Evolutionary conservation across 2,888 invertebrate genomes (phyloP).

Genomic region (Drosophila neotestacea): DNA sequence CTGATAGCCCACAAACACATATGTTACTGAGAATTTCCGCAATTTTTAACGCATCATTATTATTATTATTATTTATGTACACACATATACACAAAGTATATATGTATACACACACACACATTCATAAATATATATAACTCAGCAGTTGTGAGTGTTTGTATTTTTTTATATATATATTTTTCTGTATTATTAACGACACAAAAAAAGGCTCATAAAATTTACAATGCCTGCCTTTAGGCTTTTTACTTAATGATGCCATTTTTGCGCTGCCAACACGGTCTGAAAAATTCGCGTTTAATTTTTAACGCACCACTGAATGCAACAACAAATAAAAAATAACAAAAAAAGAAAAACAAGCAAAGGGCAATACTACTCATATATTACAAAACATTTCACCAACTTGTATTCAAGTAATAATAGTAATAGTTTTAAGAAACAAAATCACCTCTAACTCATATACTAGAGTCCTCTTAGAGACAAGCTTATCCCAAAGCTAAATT

Average conservation of each 20-base stretch:
- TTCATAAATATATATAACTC: not conserved
- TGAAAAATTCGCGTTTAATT: constrained; percentile 79
- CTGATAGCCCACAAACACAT: constrained; percentile 50
- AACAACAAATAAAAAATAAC: constrained; percentile 52
- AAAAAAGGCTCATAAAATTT: constrained; percentile 80
- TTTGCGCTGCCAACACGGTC: constrained; percentile 70
- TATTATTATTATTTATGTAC: constrained; percentile 64
- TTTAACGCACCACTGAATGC: constrained; percentile 79
- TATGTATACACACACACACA: constrained; percentile 16
- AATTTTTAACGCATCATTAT: constrained; percentile 61
- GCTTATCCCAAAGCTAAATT: not conserved
- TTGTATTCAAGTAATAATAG: not conserved
- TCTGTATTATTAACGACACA: constrained; percentile 80
- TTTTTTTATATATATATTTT: constrained; percentile 43
- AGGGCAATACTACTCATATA: constrained; percentile 40
- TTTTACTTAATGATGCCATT: constrained; percentile 81
- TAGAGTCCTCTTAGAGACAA: not conserved
- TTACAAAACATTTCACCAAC: constrained; percentile 10
- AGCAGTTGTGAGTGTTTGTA: constrained; percentile 21
- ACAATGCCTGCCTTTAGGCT: constrained; percentile 71
- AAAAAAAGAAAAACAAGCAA: constrained; percentile 22
- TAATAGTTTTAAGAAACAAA: not conserved
- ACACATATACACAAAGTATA: constrained; percentile 16
- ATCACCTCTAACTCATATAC: not conserved
- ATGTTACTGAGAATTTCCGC: constrained; percentile 54